Percentiles rank a stretch among this genome's conserved stretches.
These are phyloP conservation scores for Cheilosia vulpina DNA, from an alignment of 2,888 invertebrate species.

Conservation along the genomic window DNA sequence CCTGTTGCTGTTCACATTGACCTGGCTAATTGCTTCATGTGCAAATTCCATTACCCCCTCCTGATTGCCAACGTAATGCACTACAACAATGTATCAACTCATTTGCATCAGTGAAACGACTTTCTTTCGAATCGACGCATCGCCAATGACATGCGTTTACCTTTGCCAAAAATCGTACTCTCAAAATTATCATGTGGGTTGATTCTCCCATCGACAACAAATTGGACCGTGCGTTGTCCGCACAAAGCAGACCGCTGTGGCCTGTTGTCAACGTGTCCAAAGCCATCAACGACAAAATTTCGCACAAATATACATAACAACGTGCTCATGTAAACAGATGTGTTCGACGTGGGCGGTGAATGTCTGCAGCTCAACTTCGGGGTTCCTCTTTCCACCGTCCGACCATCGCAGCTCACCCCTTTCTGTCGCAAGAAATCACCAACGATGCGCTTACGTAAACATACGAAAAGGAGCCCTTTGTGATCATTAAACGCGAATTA, in stretches of 20 bases:
- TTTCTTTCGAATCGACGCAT: not conserved
- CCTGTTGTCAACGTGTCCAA: slow-evolving; percentile 52
- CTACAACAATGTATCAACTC: not conserved
- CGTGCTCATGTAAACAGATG: slow-evolving; percentile 27
- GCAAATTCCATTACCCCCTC: too few relatives aligned
- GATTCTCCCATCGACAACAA: slow-evolving; percentile 10
- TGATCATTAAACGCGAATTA: slow-evolving; percentile 47
- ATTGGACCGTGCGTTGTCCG: not conserved
- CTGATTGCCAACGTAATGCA: not conserved
- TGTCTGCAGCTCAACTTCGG: slow-evolving; percentile 7
- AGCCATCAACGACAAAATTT: slow-evolving; percentile 34
- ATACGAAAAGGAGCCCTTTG: not conserved
- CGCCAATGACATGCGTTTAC: not conserved
- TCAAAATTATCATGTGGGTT: slow-evolving; percentile 16
- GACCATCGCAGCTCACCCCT: too few relatives aligned
- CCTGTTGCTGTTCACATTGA: too few relatives aligned
- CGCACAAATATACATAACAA: slow-evolving; percentile 1
- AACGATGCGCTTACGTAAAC: slow-evolving; percentile 18
- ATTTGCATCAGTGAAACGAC: too few relatives aligned
- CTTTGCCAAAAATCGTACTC: not conserved
- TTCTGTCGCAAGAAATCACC: not conserved
- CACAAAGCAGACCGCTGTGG: slow-evolving; percentile 23
- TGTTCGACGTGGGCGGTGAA: slow-evolving; percentile 17
- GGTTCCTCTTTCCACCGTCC: not conserved
- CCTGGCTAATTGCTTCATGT: too few relatives aligned